Evolutionary conservation across 2,113 vertebrate species (phyloP), one percentile per base, ranked within the genome.

Genomic region (Chaetodon trifascialis): DNA sequence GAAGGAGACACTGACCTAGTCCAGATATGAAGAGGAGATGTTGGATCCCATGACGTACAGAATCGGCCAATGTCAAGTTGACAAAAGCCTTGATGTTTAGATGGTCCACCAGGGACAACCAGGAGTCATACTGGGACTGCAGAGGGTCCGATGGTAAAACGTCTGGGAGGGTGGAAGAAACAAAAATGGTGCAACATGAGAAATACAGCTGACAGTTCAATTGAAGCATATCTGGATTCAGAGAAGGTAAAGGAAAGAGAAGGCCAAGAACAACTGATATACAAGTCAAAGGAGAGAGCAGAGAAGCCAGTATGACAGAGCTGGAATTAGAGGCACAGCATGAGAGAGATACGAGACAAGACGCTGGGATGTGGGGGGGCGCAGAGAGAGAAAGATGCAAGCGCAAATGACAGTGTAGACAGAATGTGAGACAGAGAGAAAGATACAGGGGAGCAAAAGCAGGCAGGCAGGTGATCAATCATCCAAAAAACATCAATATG

Each of bases 1-100:
- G 40, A 78, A 7, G 54, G 68, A 4, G 34, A 25, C 16, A 94
- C 96, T 94, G 88, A 98, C 97, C 97, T 1, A 98, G 94, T 76
- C 97, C 97, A 8, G 97, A 97, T 86, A 97, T 97, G 94, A 97
- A 97, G 89, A 98, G 96, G 64, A 98, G 95, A 87, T 98, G 97
- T 40, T 97, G 97, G 36, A 97, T 94, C 0, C 97, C 97, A 0
- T 96, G 96, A 34, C 97, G 93, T 38, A 98, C 95, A 0, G 97
- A 96, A 82, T 96, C 92, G 0, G 97, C 95, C 23, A 98, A 89
- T 0, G 97, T 98, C 85, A 98, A 92, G 92, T 97, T 97, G 83
- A 97, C 95, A 0, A 98, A 98, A 2, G 97, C 96, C 80, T 98
- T 98, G 92, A 98, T 96, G 2, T 97, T 97, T 30, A 98, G 94